phyloP scores from a whole-genome alignment of 2,888 invertebrate genomes.

The Teleogryllus oceanicus region DNA sequence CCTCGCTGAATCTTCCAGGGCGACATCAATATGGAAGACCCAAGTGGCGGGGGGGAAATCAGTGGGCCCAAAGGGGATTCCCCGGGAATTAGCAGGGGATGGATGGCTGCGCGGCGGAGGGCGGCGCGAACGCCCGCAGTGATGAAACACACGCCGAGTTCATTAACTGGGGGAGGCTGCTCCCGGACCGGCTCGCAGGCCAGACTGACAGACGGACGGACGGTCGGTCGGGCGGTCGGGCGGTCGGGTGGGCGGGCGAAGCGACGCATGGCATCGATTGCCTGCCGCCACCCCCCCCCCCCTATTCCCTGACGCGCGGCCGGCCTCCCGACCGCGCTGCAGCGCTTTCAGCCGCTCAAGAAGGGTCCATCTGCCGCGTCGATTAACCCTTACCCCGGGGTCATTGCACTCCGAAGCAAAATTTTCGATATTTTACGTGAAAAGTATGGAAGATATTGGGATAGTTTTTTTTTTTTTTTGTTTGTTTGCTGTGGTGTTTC shows the following conservation, averaged over 20 bases:
- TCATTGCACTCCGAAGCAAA: too few relatives aligned
- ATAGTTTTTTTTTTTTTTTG: too few relatives aligned
- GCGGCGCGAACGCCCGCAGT: background rate
- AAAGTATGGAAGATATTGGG: too few relatives aligned
- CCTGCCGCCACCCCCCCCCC: too few relatives aligned
- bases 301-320: too few relatives aligned
- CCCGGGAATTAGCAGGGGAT: constrained; percentile 4
- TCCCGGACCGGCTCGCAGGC: background rate
- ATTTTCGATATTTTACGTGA: too few relatives aligned
- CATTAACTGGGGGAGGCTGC: background rate
- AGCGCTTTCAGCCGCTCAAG: too few relatives aligned
- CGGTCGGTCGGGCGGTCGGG: background rate
- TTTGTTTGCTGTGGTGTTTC: too few relatives aligned
- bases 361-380: too few relatives aligned
- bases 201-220: constrained; percentile 5
- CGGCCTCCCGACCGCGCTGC: too few relatives aligned
- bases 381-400: too few relatives aligned
- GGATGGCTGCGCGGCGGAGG: constrained; percentile 1
- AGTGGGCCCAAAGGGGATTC: constrained; percentile 18
- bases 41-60: background rate
- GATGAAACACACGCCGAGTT: constrained; percentile 18
- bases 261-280: background rate
- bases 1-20: background rate
- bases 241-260: background rate
- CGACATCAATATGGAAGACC: constrained; percentile 18